Percentiles rank a stretch among this genome's conserved stretches.
Conservation (phyloP, 2,888 invertebrate genomes). For the Nomada fucata region DNA sequence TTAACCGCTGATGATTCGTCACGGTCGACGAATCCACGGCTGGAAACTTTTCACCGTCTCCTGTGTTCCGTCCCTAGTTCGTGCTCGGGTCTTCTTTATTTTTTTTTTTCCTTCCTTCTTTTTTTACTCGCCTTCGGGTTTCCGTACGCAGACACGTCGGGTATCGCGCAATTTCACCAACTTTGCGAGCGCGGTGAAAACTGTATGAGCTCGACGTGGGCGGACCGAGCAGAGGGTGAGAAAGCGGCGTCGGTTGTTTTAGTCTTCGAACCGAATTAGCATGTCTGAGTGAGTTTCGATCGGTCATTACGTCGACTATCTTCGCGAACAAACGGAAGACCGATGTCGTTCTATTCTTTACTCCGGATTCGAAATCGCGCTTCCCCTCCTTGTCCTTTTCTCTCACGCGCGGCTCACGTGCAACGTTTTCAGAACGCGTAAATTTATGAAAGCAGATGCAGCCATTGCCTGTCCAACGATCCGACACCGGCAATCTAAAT, state of each 20-base stretch:
- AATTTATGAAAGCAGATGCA: no score
- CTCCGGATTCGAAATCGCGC: no score
- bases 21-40: slow-evolving; percentile 38
- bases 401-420: no score
- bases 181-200: slow-evolving; percentile 73
- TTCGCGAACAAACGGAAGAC: not conserved
- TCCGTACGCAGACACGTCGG: no score
- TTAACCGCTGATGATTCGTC: slow-evolving; percentile 57
- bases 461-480: no score
- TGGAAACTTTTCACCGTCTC: slow-evolving; percentile 58
- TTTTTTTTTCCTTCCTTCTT: no score
- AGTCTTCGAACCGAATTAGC: slow-evolving; percentile 79
- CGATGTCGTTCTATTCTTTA: not conserved
- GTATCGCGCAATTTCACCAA: slow-evolving; percentile 69
- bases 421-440: no score
- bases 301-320: slow-evolving; percentile 37
- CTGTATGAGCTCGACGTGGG: slow-evolving; percentile 61
- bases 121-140: not conserved
- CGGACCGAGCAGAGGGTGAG: slow-evolving; percentile 40
- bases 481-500: no score
- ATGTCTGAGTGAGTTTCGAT: slow-evolving; percentile 79
- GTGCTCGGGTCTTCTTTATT: no score
- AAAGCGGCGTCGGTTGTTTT: slow-evolving; percentile 58
- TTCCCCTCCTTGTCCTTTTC: no score
- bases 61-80: not conserved